Evolutionary conservation across 2,113 vertebrate genomes (phyloP), one percentile per base, ranked within the genome.

Genomic region (Nibea coibor): DNA sequence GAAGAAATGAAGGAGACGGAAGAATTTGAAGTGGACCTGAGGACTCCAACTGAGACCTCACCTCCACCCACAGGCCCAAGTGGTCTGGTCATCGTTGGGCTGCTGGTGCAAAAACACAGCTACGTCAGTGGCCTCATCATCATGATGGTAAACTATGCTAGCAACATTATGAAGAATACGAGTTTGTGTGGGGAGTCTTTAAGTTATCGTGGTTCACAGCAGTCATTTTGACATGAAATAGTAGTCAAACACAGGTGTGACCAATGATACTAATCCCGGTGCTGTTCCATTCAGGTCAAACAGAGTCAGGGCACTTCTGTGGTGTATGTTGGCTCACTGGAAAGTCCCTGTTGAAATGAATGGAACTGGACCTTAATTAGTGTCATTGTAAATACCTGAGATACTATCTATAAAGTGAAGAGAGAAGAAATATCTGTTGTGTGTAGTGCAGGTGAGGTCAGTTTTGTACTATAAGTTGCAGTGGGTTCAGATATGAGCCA

Each of bases 51-150:
- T 5, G 90, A 91, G 64, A 82, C 70, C 0, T 16, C 26, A 3
- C 51, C 86, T 20, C 71, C 84, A 0, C 51, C 89, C 1, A 74
- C 89, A 43, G 80, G 87, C 26, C 90, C 93, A 0, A 92, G 94
- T 26, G 90, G 91, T 4, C 24, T 94, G 24, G 88, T 85, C 17
- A 63, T 94, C 51, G 82, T 96, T 78, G 93, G 93, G 11, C 86
- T 69, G n/a, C 73, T 96, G 53, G 62, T 96, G 80, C 94, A 95
- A 92, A 95, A 93, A 85, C 96, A 97, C 82, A 96, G 96, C 86
- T 97, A 96, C 4, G 75, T 95, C 83, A 93, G 91, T 2, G 94
- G 92, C 35, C 93, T 97, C 9, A 95, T 96, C 87, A 91, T 94
- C 81, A 96, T 95, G 94, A 96, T 96, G 96, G 96, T 96, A 93